Base-by-base conservation (phyloP, 2,797 vertebrate species). In the Micropoecilia bifurca region DNA sequence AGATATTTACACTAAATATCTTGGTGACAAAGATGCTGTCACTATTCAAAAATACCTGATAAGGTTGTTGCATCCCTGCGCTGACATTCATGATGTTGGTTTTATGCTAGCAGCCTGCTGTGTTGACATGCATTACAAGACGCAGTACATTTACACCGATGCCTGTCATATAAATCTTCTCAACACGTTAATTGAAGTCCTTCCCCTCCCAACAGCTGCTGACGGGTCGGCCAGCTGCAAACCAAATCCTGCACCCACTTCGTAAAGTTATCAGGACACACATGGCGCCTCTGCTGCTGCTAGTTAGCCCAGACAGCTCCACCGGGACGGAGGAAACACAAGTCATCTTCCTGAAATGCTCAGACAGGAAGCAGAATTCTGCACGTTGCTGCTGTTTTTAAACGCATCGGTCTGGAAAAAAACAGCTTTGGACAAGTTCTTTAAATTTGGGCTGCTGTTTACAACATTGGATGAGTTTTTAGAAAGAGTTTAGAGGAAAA, bases 141-240 rank as follows among this genome's bases (percentile, higher is more conserved):
- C 87, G 91, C 85, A 78, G 74, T 84, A 76, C 36, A 79, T 91
- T 92, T 85, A 86, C 74, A 90, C 86, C 66, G 22, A 83, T 88
- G 90, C 91, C 89, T 90, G 90, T 90, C 91, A 87, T 85, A 91
- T 93, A 79, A 93, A 92, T 94, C 91, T 92, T 92, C 8, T 93
- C 77, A 92, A 83, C 77, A 30, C 16, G 71, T 84, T 92, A 91
- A 93, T 89, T 92, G 89, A 91, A 92, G 90, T 85, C 79, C 80
- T 89, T 83, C 83, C 90, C 55, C 41, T 91, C 89, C 89, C 77
- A 88, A 82, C 83, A 85, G 86, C 78, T 82, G 80, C 22, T 75
- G 75, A 89, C 68, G 80, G 80, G 87, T 84, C 75, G 76, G 78
- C 87, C 88, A 88, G 89, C 93, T 92, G 89, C 89, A 90, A 88